phyloP scores from a whole-genome alignment of 2,888 invertebrate species.

The Galeopsomyia nigrocyanea region DNA sequence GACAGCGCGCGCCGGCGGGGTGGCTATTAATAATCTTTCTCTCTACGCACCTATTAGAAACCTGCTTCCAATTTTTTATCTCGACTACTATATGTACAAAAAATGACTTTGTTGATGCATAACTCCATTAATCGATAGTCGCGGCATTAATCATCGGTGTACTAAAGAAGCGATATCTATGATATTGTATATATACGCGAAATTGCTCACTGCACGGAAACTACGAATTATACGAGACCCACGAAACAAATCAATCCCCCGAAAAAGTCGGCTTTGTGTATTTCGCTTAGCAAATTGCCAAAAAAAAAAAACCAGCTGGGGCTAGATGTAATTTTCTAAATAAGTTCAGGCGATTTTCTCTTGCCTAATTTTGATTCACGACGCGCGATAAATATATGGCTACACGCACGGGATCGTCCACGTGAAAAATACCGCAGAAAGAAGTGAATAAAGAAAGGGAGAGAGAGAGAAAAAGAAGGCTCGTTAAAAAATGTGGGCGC shows the following conservation, averaged over 20 bases:
- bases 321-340: constrained; percentile 21
- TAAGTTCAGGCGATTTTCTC: constrained; percentile 13
- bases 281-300: neutral
- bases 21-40: neutral
- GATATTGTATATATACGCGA: neutral
- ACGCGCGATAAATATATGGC: constrained; percentile 56
- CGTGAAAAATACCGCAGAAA: constrained; percentile 5
- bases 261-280: neutral
- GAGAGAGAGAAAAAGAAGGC: neutral
- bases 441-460: neutral
- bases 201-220: constrained; percentile 5
- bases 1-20: neutral
- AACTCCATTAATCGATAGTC: constrained; percentile 11
- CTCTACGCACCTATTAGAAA: no score
- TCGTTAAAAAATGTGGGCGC: constrained; percentile 8
- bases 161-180: neutral
- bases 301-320: neutral
- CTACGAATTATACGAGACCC: constrained; percentile 4
- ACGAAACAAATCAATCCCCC: constrained; percentile 12
- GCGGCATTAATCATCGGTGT: neutral
- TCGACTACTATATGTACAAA: neutral
- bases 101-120: neutral
- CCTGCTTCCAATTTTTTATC: no score
- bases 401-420: neutral
- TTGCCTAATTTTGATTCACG: constrained; percentile 57